phyloP scores from a whole-genome alignment of 2,888 invertebrate species.

The Automeris io region DNA sequence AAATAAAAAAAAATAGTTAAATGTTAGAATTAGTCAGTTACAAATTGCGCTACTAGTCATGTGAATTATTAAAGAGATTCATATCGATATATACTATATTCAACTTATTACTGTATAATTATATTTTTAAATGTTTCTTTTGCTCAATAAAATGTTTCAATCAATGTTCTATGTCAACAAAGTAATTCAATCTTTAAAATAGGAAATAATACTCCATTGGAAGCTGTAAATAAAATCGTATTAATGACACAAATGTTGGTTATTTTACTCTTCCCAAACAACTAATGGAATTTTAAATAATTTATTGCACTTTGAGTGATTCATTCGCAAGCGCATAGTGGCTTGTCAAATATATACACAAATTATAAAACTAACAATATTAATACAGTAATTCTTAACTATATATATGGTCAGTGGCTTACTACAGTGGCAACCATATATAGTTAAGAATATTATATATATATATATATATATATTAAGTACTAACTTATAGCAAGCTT shows the following conservation, averaged over 20 bases:
- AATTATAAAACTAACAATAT: no score
- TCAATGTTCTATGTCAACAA: background rate
- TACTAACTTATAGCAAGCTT: no score
- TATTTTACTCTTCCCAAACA: conserved; percentile 26
- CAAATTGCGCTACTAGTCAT: conserved; percentile 10
- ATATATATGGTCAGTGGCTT: no score
- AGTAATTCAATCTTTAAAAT: background rate
- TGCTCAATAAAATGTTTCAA: background rate
- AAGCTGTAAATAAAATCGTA: conserved; percentile 51
- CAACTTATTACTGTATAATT: no score
- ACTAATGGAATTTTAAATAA: conserved; percentile 24
- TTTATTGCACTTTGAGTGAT: conserved; percentile 45
- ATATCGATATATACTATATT: background rate
- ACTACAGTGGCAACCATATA: no score
- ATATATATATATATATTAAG: no score
- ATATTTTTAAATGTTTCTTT: background rate
- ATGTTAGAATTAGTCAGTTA: conserved; percentile 1
- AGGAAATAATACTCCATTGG: conserved; percentile 17
- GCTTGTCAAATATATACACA: background rate
- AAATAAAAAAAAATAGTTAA: conserved; percentile 12
- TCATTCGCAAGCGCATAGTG: background rate
- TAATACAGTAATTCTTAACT: no score
- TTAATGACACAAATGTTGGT: conserved; percentile 28
- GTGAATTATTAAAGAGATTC: background rate
- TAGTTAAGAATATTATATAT: no score